Base-by-base conservation (phyloP, 2,888 invertebrate species). In the Mesochorus sp. region DNA sequence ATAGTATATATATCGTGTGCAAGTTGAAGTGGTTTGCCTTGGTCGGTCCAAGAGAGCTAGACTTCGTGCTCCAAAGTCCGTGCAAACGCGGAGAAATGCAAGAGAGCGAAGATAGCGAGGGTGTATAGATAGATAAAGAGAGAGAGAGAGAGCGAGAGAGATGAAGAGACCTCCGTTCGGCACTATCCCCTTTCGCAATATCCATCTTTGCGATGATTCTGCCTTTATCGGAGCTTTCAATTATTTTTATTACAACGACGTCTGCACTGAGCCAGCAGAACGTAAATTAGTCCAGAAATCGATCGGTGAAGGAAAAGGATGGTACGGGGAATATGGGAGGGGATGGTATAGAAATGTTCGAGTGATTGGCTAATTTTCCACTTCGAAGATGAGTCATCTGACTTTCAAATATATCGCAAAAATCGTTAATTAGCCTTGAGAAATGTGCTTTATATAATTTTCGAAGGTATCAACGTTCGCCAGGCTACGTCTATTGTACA, bases 11-110 rank as follows among this genome's bases (percentile, higher is more conserved):
- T 68, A 37, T 3, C 2, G 12, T 1, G 17, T 28, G 70, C n/a
- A 6, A 21, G 49, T 39, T 70, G 82, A 82, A 87, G 86, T 85
- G 85, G 84, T 67, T 75, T 73, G 79, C 59, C 64, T 70, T 71
- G 66, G 70, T 67, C 73, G 73, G 61, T 62, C 70, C 73, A 37
- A 49, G 51, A 44, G 73, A 37, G n/a, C 73, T 39, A 74, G 74
- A 67, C 61, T 49, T 70, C 59, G 70, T 59, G 59, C 70, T 26
- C 34, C 14, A 24, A 70, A 34, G 39, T 61, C 73, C 49, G 47
- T 53, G 59, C 70, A 12, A 17, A 42, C 34, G 19, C n/a, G n/a
- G 14, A 17, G 51, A 51, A 66, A 51, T 26, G 31, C 59, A 34
- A 26, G 17, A 39, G 24, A 73, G 74, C 24, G 34, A 62, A 71